Percentiles rank a stretch among this genome's conserved stretches.
phyloP scores from a whole-genome alignment of 2,888 invertebrate species.

The Syritta pipiens region DNA sequence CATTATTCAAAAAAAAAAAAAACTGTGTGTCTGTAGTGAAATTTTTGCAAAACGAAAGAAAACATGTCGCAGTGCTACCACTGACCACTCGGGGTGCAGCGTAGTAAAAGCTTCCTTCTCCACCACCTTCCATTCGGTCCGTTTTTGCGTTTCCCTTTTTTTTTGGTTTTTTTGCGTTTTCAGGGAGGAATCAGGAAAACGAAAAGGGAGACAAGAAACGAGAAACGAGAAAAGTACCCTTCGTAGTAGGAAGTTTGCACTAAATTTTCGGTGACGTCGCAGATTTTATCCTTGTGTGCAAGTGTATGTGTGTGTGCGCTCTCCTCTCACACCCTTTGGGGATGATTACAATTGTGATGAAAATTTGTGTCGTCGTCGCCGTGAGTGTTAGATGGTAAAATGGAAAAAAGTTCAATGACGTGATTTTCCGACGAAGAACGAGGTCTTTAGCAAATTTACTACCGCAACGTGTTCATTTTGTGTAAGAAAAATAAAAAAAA shows the following conservation, averaged over 20 bases:
- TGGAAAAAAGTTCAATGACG: slow-evolving; percentile 4
- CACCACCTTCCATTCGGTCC: slow-evolving; percentile 23
- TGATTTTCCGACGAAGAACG: slow-evolving; percentile 19
- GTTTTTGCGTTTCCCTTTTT: slow-evolving; percentile 46
- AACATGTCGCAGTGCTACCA: slow-evolving; percentile 1
- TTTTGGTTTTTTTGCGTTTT: slow-evolving; percentile 19
- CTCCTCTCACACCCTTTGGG: slow-evolving; percentile 37
- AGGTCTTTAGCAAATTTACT: slow-evolving; percentile 22
- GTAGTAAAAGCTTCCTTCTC: slow-evolving; percentile 41
- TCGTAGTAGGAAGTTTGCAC: slow-evolving; percentile 39
- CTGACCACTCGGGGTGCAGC: slow-evolving; percentile 29
- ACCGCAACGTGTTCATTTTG: slow-evolving; percentile 57
- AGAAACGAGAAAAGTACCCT: slow-evolving; percentile 13
- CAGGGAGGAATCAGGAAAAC: slow-evolving; percentile 22
- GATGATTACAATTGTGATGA: slow-evolving; percentile 58
- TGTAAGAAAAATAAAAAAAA: neutral
- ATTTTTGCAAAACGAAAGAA: too few relatives aligned
- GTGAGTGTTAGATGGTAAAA: slow-evolving; percentile 2
- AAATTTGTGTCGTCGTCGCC: slow-evolving; percentile 46
- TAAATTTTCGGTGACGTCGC: slow-evolving; percentile 62
- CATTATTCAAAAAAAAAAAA: slow-evolving; percentile 4
- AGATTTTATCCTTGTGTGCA: slow-evolving; percentile 21
- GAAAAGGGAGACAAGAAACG: slow-evolving; percentile 2
- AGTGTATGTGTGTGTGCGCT: slow-evolving; percentile 15
- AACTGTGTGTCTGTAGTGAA: neutral